Percentiles rank a stretch among this genome's conserved stretches.
Conservation (phyloP, 2,797 vertebrate genomes). For the Anabas testudineus region DNA sequence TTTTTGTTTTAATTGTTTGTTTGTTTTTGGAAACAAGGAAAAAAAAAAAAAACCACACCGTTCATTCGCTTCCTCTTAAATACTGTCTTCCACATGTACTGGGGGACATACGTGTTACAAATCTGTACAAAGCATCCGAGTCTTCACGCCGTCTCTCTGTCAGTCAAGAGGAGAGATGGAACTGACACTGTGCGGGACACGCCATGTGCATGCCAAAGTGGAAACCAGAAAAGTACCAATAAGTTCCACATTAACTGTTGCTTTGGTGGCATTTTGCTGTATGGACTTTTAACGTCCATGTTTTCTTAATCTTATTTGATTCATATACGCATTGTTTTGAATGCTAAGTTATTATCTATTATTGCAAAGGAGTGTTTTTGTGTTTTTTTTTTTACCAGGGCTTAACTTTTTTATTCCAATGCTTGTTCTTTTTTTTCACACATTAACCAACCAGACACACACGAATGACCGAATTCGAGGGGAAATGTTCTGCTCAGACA, state of each 20-base stretch:
- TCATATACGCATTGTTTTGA: conserved; percentile 83
- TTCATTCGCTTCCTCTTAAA: conserved; percentile 81
- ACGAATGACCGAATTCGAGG: conserved; percentile 55
- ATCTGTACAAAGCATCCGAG: conserved; percentile 80
- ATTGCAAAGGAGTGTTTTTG: conserved; percentile 57
- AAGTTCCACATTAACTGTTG: conserved; percentile 73
- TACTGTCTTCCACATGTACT: conserved; percentile 83
- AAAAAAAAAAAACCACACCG: conserved; percentile 29
- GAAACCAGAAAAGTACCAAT: conserved; percentile 70
- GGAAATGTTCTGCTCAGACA: conserved; percentile 45
- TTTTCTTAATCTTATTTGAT: conserved; percentile 80
- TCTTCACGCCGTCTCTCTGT: conserved; percentile 64
- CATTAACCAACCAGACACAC: conserved; percentile 50
- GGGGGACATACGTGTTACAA: conserved; percentile 73
- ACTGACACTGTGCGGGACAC: conserved; percentile 80
- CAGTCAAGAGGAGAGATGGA: conserved; percentile 36
- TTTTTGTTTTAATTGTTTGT: conserved; percentile 7
- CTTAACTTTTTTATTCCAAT: conserved; percentile 70
- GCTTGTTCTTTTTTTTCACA: conserved; percentile 62
- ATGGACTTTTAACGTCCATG: conserved; percentile 70
- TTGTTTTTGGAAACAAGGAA: conserved; percentile 22
- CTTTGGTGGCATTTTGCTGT: conserved; percentile 75
- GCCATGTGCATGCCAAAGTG: conserved; percentile 86
- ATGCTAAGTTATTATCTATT: conserved; percentile 83
- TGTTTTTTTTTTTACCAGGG: conserved; percentile 60